Conservation (phyloP, 2,113 vertebrate genomes). For the Psophia crepitans region DNA sequence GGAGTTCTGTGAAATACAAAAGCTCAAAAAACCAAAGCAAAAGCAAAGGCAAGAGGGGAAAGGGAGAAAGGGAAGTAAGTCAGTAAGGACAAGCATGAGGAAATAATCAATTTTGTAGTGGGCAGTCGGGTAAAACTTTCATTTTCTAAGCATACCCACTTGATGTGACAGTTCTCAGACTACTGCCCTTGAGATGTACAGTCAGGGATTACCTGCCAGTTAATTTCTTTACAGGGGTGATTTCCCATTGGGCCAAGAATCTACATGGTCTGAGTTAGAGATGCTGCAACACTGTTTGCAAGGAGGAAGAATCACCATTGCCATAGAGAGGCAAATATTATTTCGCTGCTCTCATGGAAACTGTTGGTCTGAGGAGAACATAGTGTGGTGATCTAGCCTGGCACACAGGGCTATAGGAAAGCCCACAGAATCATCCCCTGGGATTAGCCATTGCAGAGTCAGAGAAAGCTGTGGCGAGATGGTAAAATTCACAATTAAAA, state of each 20-base stretch:
- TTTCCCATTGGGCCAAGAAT: background rate
- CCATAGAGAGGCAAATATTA: background rate
- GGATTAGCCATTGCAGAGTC: background rate
- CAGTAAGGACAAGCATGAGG: background rate
- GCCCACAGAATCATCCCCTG: background rate
- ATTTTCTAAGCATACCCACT: constrained; percentile 27
- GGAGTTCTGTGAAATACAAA: background rate
- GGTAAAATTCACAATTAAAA: background rate
- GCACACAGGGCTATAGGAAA: background rate
- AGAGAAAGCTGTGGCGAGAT: background rate
- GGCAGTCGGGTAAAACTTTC: constrained; percentile 20
- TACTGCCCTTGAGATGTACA: constrained; percentile 1
- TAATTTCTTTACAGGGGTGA: constrained; percentile 43
- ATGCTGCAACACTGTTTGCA: background rate
- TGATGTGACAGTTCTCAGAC: constrained; percentile 6
- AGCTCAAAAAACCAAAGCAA: background rate
- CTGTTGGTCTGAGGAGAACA: background rate
- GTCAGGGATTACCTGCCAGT: constrained; percentile 37
- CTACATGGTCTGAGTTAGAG: background rate
- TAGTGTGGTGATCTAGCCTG: background rate
- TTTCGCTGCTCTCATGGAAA: background rate
- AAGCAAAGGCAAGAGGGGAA: too few species aligned
- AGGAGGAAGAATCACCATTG: constrained; percentile 5
- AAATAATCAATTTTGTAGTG: constrained; percentile 3
- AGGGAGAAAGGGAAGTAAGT: background rate